Percentiles rank a stretch among this genome's conserved stretches.
Conservation (phyloP, 2,888 invertebrate species). For the Hyposoter dolosus region DNA sequence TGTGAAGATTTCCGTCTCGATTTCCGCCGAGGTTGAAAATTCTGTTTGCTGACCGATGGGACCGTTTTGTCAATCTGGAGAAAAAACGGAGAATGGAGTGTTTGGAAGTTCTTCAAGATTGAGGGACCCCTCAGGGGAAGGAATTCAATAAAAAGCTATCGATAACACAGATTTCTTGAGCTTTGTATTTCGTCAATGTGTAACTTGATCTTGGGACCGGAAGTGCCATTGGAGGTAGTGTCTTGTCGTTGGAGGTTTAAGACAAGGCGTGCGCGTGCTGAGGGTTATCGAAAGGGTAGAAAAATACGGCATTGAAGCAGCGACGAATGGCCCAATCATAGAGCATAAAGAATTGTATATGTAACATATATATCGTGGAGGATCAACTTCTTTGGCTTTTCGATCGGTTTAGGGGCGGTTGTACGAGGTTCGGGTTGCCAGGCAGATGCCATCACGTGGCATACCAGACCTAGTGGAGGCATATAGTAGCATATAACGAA, state of each 20-base stretch:
- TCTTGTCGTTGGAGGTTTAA: constrained; percentile 19
- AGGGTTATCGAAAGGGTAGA: background rate
- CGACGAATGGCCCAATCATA: constrained; percentile 19
- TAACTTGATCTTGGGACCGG: constrained; percentile 31
- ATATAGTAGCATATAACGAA: constrained; percentile 33
- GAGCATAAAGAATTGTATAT: background rate
- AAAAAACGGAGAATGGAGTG: background rate
- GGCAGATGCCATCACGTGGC: constrained; percentile 25
- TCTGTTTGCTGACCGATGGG: background rate
- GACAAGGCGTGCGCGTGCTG: constrained; percentile 62
- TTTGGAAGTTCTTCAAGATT: background rate
- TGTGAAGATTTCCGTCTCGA: background rate
- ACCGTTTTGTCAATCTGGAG: background rate
- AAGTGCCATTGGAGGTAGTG: constrained; percentile 41
- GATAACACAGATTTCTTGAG: constrained; percentile 10
- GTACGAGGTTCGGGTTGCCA: constrained; percentile 33
- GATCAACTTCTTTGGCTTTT: constrained; percentile 48
- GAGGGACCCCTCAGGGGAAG: background rate
- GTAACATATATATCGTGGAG: constrained; percentile 22
- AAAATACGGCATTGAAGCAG: constrained; percentile 22
- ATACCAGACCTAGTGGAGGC: constrained; percentile 7
- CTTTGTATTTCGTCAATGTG: background rate
- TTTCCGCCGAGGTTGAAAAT: background rate
- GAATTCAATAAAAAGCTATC: constrained; percentile 11
- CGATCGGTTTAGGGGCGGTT: constrained; percentile 22